Base-by-base conservation (phyloP, 1,140 invertebrate species). In the Lutraria rhynchaena region DNA sequence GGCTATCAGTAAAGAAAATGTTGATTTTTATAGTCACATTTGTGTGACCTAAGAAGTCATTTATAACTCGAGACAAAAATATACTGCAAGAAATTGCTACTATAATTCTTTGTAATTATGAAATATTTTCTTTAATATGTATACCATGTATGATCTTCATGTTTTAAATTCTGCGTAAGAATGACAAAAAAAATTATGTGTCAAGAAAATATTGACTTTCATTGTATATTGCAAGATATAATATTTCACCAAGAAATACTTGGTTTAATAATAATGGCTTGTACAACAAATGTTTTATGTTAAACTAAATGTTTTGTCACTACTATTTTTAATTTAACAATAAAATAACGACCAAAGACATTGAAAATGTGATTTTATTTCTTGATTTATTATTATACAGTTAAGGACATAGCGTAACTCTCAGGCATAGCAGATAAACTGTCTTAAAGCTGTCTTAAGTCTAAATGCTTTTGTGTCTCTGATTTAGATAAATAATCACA, bases 401-500 rank as follows among this genome's bases (percentile, higher is more conserved):
- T 58, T 58, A 58, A 58, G 24, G 55, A 58, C 55, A 58, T 58
- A 22, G 55, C 55, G 24, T 58, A 9, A 9, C 24, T 58, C 55
- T 58, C 55, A 11, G 55, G 55, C 55, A 58, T 58, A 22, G 55
- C 15, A 19, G 55, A 58, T 17, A 58, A 27, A 19, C 11, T 19
- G 11, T 19, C 11, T 11, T 63, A 13, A 13, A 13, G 27, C 55
- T 22, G 7, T 27, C 19, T 57, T 63, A 63, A 63, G 60, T 63
- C 27, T 22, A 37, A 17, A 63, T 63, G 60, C 22, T 63, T 33
- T 31, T 63, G 27, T 11, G 27, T 63, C 33, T 63, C 60, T 29
- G 60, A 37, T 37, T 63, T 63, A 63, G 33, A 29, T 11, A 63
- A 11, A 63, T 19, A 63, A 37, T 63, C 60, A 63, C 60, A 63